Base-by-base conservation (phyloP, 2,888 invertebrate species). In the Troides helena region DNA sequence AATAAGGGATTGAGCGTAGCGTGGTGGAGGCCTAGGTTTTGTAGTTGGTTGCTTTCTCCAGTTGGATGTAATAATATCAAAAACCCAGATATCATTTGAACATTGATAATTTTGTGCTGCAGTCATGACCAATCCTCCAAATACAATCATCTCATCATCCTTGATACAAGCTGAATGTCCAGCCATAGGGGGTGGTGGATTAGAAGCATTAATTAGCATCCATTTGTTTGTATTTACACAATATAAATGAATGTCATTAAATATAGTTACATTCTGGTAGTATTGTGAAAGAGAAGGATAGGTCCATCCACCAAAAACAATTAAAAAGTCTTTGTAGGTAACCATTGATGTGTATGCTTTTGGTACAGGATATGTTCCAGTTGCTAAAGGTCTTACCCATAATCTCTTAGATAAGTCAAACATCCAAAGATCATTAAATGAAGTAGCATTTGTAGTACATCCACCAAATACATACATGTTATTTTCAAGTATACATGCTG, bases 401-500 rank as follows among this genome's bases (percentile, higher is more conserved):
- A 95, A 94, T 78, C 98, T 93, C 62, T 94, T 95, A 0, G 96
- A 96, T 72, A 99, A 94, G 92, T 99, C 98, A 86, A 99, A 95
- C 74, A 95, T 94, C 99, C 99, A 99, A 50, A 99, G 93, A 91
- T 99, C 99, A 92, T 99, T 99, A 82, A 99, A 99, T 18, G 99
- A 98, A 25, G 99, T 99, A 80, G 97, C 96, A 68, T 97, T 96
- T 56, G 97, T 96, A 17, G 99, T 98, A 79, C 98, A 99, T 10
- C 99, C 99, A 50, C 99, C 99, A 93, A 99, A 99, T 62, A 99
- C 95, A 83, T 97, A 99, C 97, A 99, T 97, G 6, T 95, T 96
- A 85, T 97, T 97, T 73, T 95, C 95, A 81, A 96, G 94, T 62
- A 96, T 94, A 81, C 97, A 97, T 56, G 98, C 97, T 71, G 98